A percentile compares a stretch with the other conserved stretches of the same genome.
Conservation (phyloP, 2,888 invertebrate species). For the Arrhopalites spinosus region DNA sequence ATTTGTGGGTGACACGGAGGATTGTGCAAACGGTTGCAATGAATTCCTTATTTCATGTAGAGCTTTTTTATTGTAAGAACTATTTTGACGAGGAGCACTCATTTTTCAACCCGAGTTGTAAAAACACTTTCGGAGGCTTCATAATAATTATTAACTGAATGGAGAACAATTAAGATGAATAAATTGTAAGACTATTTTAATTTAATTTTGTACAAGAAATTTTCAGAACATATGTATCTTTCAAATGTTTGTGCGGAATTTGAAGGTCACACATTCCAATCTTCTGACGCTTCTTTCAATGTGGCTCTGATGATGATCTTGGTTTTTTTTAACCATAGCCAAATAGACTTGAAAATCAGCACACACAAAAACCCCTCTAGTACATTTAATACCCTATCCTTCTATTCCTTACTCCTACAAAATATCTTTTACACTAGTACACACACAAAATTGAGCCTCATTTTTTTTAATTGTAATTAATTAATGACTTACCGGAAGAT, state of each 20-base stretch:
- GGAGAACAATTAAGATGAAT: neutral
- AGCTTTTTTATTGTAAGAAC: slow-evolving; percentile 54
- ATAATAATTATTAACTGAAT: neutral
- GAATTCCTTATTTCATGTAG: slow-evolving; percentile 54
- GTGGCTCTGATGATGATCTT: too few relatives aligned
- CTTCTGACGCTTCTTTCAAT: slow-evolving; percentile 43
- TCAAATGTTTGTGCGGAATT: slow-evolving; percentile 24
- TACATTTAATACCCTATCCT: too few relatives aligned
- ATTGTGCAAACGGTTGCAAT: slow-evolving; percentile 51
- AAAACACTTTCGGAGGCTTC: neutral
- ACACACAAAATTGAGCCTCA: too few relatives aligned
- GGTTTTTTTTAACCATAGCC: too few relatives aligned
- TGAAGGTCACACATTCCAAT: slow-evolving; percentile 52
- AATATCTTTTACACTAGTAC: too few relatives aligned
- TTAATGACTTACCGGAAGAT: too few relatives aligned
- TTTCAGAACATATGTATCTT: slow-evolving; percentile 4
- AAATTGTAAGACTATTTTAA: neutral
- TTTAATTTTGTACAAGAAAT: neutral
- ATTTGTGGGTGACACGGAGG: slow-evolving; percentile 38
- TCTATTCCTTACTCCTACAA: too few relatives aligned
- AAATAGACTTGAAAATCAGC: too few relatives aligned
- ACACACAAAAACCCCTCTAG: too few relatives aligned
- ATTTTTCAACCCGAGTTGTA: slow-evolving; percentile 20
- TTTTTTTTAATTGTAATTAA: too few relatives aligned
- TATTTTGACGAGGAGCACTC: slow-evolving; percentile 47